phyloP scores from a whole-genome alignment of 2,113 vertebrate species.

The Melanerpes aurifrons region DNA sequence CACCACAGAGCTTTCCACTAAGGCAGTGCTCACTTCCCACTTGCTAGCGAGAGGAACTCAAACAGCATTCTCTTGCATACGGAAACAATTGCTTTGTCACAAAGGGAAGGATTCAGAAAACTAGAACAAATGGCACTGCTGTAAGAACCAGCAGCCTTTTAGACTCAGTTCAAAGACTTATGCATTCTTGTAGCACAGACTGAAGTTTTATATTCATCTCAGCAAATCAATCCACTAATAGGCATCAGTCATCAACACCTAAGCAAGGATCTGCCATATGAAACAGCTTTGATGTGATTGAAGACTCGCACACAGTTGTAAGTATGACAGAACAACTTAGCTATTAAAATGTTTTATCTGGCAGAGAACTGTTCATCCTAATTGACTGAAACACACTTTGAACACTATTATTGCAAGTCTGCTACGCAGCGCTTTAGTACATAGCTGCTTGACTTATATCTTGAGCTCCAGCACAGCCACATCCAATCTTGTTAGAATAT shows the following conservation, averaged over 20 bases:
- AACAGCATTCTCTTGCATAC: background rate
- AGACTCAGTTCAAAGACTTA: slow-evolving; percentile 50
- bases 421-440: background rate
- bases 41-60: slow-evolving; percentile 15
- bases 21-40: background rate
- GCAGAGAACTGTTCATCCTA: slow-evolving; percentile 36
- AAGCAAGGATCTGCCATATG: slow-evolving; percentile 48
- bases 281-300: slow-evolving; percentile 65
- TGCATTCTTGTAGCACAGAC: slow-evolving; percentile 18
- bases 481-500: slow-evolving; percentile 38
- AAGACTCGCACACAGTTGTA: background rate
- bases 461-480: slow-evolving; percentile 16
- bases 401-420: slow-evolving; percentile 32
- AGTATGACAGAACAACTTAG: slow-evolving; percentile 39
- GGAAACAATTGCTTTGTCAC: background rate
- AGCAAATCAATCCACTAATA: slow-evolving; percentile 59
- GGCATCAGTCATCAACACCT: slow-evolving; percentile 47
- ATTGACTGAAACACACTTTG: slow-evolving; percentile 49
- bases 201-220: slow-evolving; percentile 56
- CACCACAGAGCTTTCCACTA: background rate
- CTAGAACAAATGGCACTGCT: slow-evolving; percentile 40
- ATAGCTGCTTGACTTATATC: slow-evolving; percentile 15
- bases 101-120: slow-evolving; percentile 41
- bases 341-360: slow-evolving; percentile 56
- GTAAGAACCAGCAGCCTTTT: slow-evolving; percentile 26